These are phyloP conservation scores for Nasonia giraulti DNA, from an alignment of 1,140 invertebrate species.

Conservation along the genomic window DNA sequence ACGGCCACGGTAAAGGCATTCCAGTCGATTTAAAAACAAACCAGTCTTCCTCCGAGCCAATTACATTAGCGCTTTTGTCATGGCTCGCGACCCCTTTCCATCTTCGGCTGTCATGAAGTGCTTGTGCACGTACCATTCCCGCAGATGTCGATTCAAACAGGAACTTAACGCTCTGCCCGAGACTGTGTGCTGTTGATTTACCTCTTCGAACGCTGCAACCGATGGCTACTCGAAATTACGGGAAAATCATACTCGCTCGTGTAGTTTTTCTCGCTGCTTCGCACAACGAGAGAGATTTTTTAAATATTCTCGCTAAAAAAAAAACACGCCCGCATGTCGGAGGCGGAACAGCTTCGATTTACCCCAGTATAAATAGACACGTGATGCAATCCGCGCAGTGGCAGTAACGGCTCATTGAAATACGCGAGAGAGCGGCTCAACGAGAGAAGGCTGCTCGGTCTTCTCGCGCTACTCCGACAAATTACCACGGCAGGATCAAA, in stretches of 20 bases:
- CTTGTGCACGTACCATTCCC: not conserved
- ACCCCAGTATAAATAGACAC: constrained; percentile 39
- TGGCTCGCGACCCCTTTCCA: not conserved
- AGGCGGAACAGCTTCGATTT: constrained; percentile 19
- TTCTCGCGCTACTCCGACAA: not conserved
- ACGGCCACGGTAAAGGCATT: not conserved
- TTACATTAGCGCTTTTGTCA: constrained; percentile 33
- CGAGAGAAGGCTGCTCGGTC: not conserved
- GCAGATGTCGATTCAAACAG: not conserved
- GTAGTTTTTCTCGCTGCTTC: too few species aligned
- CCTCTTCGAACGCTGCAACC: too few species aligned
- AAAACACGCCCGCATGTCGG: not conserved
- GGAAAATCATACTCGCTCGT: too few species aligned
- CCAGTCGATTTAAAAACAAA: constrained; percentile 21
- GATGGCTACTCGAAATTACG: too few species aligned
- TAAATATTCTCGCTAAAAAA: not conserved
- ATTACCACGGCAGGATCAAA: constrained; percentile 11
- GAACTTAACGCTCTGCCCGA: not conserved
- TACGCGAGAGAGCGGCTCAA: not conserved
- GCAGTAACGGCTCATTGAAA: constrained; percentile 34
- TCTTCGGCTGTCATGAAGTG: constrained; percentile 9
- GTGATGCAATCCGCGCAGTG: constrained; percentile 31
- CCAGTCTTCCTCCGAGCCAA: constrained; percentile 4
- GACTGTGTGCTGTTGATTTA: not conserved
- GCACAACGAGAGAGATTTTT: not conserved